Conservation (phyloP, 2,113 vertebrate species). For the Symphodus melops region DNA sequence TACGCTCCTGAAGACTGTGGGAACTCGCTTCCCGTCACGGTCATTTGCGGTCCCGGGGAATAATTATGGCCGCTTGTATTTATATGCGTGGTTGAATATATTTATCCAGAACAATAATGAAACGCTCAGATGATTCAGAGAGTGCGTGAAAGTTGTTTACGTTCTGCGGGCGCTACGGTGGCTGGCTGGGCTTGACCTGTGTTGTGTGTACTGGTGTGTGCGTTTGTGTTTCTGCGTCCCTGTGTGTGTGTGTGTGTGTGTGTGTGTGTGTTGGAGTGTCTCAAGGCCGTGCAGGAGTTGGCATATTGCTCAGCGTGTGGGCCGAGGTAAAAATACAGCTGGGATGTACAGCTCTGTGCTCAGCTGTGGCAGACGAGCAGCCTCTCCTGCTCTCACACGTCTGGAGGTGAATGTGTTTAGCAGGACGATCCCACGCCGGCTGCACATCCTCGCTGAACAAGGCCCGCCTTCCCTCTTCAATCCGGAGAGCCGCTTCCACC, state of each 20-base stretch:
- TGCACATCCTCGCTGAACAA: conserved; percentile 8
- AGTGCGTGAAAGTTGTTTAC: conserved; percentile 82
- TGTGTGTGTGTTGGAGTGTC: conserved; percentile 45
- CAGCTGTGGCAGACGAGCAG: conserved; percentile 68
- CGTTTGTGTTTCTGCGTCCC: conserved; percentile 24
- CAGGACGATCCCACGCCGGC: conserved; percentile 5
- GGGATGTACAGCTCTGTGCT: conserved; percentile 64
- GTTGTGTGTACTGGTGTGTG: conserved; percentile 72
- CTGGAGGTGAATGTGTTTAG: conserved; percentile 40
- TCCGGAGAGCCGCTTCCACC: not conserved
- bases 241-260: conserved; percentile 19
- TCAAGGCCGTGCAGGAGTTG: conserved; percentile 74
- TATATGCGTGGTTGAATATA: conserved; percentile 76
- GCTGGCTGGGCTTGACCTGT: conserved; percentile 74
- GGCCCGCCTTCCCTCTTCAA: not conserved
- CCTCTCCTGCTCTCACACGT: not conserved
- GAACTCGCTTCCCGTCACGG: conserved; percentile 77
- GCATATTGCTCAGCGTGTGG: conserved; percentile 78
- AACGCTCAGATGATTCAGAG: conserved; percentile 76
- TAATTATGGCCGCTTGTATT: conserved; percentile 76
- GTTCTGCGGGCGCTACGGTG: conserved; percentile 70
- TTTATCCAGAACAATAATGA: conserved; percentile 80
- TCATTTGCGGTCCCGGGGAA: conserved; percentile 70
- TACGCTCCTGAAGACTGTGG: conserved; percentile 69
- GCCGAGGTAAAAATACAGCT: conserved; percentile 78